Conservation (phyloP, 2,888 invertebrate genomes). For the Caenorhabditis zanzibari region DNA sequence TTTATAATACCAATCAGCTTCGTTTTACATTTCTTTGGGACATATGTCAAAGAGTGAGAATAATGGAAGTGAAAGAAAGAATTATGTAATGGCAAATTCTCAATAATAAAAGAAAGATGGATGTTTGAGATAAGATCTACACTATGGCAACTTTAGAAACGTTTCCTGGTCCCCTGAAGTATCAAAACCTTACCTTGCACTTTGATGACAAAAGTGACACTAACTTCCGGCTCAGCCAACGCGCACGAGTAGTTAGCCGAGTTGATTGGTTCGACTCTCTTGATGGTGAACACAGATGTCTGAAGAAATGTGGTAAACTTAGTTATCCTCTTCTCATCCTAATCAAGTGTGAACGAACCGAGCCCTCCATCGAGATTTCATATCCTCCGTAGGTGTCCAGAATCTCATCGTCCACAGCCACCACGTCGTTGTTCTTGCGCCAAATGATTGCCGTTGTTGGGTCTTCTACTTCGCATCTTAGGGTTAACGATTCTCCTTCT, state of each 20-base stretch:
- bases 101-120: conserved; percentile 55
- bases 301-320: conserved; percentile 54
- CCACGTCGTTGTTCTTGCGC: conserved; percentile 57
- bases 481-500: conserved; percentile 49
- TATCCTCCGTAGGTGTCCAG: conserved; percentile 55
- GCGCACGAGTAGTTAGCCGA: conserved; percentile 74
- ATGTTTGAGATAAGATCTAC: conserved; percentile 34
- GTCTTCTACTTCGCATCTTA: conserved; percentile 54
- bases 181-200: conserved; percentile 67
- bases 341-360: conserved; percentile 47
- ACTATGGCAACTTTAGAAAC: background rate
- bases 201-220: conserved; percentile 58
- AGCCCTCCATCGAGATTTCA: conserved; percentile 47
- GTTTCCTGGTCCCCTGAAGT: background rate
- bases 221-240: conserved; percentile 67
- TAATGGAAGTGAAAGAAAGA: conserved; percentile 3
- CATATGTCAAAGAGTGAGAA: conserved; percentile 19
- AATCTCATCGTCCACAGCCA: conserved; percentile 63
- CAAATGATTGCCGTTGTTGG: conserved; percentile 45
- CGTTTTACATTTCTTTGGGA: conserved; percentile 4
- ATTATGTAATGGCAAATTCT: conserved; percentile 65
- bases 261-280: conserved; percentile 73
- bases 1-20: background rate
- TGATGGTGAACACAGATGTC: conserved; percentile 76
- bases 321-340: conserved; percentile 7